phyloP scores from a whole-genome alignment of 2,113 vertebrate species.

The Sapajus apella region DNA sequence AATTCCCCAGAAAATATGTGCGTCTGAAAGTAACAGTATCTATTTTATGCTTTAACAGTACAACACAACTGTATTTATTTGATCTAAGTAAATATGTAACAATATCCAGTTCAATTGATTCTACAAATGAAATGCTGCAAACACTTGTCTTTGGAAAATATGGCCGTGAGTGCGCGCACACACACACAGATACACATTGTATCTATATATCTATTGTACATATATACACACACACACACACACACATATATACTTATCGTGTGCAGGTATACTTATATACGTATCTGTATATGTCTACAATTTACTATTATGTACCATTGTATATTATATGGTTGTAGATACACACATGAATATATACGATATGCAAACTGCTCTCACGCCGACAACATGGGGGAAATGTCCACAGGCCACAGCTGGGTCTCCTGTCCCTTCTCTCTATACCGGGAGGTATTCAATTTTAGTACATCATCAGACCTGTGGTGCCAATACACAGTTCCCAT shows the following conservation, averaged over 20 bases:
- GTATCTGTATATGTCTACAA: not conserved
- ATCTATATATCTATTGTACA: not conserved
- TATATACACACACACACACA: not conserved
- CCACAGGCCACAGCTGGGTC: not conserved
- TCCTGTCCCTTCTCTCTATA: not conserved
- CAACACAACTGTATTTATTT: not conserved
- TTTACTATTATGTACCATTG: not conserved
- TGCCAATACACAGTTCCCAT: not conserved
- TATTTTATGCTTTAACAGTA: not conserved
- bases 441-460: not conserved
- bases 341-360: too few species aligned
- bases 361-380: not conserved
- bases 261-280: not conserved
- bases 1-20: not conserved
- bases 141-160: not conserved
- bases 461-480: not conserved
- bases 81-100: not conserved
- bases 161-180: accelerated
- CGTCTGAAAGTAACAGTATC: not conserved
- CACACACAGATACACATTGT: accelerated
- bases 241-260: not conserved
- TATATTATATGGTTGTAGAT: not conserved
- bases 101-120: not conserved
- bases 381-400: accelerated
- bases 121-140: not conserved